phyloP scores from a whole-genome alignment of 2,888 invertebrate species.

The Patella ulyssiponensis region DNA sequence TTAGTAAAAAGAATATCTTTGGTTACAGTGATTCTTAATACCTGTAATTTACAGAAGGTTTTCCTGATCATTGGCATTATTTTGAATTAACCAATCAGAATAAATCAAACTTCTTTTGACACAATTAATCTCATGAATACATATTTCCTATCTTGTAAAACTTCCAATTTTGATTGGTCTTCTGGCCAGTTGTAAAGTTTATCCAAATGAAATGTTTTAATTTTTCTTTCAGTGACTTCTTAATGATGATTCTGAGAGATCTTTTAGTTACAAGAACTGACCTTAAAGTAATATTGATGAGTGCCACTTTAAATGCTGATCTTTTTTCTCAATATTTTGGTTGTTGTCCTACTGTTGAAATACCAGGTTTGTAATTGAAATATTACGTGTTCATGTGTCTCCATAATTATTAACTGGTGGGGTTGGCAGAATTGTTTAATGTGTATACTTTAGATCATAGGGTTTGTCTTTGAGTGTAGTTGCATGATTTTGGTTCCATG shows the following conservation, averaged over 20 bases:
- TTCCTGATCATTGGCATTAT: too few relatives aligned
- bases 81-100: too few relatives aligned
- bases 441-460: too few relatives aligned
- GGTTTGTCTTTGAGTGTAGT: too few relatives aligned
- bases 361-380: slow-evolving; percentile 55
- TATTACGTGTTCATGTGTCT: not conserved
- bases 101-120: too few relatives aligned
- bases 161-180: too few relatives aligned
- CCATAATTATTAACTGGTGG: not conserved
- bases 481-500: too few relatives aligned
- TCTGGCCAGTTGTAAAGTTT: not conserved
- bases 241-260: slow-evolving; percentile 85
- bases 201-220: not conserved
- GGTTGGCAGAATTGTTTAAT: not conserved
- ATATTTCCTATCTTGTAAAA: too few relatives aligned
- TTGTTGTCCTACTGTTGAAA: slow-evolving; percentile 63
- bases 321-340: slow-evolving; percentile 78
- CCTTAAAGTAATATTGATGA: slow-evolving; percentile 91
- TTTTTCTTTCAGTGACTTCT: slow-evolving; percentile 77
- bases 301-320: slow-evolving; percentile 90
- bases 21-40: too few relatives aligned
- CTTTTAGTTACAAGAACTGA: slow-evolving; percentile 75
- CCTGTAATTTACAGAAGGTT: too few relatives aligned
- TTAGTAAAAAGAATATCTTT: too few relatives aligned
- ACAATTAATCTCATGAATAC: too few relatives aligned